Evolutionary conservation across 2,113 vertebrate genomes (phyloP).

Genomic region (Muntiacus reevesi): DNA sequence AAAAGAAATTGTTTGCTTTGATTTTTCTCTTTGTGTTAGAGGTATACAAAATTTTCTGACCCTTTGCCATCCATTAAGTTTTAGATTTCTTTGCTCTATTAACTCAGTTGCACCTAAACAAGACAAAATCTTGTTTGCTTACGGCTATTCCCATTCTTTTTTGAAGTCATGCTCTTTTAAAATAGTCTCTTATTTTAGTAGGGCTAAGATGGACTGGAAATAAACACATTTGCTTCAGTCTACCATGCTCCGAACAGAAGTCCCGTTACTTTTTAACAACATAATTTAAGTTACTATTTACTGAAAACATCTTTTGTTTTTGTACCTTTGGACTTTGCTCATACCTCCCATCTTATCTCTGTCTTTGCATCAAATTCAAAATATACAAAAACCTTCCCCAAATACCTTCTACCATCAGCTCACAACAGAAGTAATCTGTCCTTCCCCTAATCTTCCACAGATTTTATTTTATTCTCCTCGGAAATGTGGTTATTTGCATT

Average conservation of each 20-base stretch:
- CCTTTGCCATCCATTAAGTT: not conserved
- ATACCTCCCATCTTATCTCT: not conserved
- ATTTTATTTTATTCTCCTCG: not conserved
- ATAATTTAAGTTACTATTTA: not conserved
- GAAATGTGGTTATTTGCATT: not conserved
- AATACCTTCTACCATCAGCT: not conserved
- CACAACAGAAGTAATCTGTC: not conserved
- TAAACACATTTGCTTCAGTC: not conserved
- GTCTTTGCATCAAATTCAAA: not conserved
- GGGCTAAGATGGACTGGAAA: not conserved
- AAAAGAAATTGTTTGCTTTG: not conserved
- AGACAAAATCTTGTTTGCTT: not conserved
- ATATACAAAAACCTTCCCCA: not conserved
- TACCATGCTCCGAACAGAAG: not conserved
- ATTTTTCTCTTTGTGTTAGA: not conserved
- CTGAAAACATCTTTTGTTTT: not conserved
- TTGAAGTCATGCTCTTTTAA: not conserved
- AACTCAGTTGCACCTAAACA: not conserved
- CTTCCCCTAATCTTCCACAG: accelerated
- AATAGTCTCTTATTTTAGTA: not conserved
- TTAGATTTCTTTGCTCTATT: not conserved
- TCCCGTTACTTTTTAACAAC: not conserved
- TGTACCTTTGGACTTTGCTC: not conserved
- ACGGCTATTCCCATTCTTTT: not conserved
- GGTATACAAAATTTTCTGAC: not conserved